These are phyloP conservation scores for Lampris megalopsis DNA, from an alignment of 2,113 vertebrate genomes.

Conservation along the genomic window DNA sequence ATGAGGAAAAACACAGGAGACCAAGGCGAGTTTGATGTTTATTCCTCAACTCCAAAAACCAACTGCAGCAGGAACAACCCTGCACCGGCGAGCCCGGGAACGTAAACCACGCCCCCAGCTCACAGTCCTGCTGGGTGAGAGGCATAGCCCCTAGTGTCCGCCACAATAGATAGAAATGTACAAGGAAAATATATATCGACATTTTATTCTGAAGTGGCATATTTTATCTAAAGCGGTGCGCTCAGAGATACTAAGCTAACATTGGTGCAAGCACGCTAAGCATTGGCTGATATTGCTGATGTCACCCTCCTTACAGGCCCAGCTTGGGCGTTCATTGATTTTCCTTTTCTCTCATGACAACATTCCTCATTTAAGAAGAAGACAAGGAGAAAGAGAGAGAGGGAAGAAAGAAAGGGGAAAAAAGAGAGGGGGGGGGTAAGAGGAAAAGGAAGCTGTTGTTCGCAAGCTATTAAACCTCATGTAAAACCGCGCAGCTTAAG, in stretches of 20 bases:
- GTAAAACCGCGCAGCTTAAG: conserved; percentile 63
- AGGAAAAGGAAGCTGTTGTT: conserved; percentile 52
- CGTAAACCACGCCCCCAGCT: too few species aligned
- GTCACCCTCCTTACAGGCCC: conserved; percentile 68
- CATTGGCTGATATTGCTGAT: conserved; percentile 51
- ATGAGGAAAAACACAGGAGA: too few species aligned
- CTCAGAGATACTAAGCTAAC: conserved; percentile 12
- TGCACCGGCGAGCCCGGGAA: too few species aligned
- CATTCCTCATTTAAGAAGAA: conserved; percentile 54
- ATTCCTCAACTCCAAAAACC: too few species aligned
- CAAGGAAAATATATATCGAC: too few species aligned
- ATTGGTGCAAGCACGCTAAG: conserved; percentile 30
- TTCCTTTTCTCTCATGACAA: conserved; percentile 67
- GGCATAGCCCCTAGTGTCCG: too few species aligned
- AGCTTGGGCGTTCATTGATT: conserved; percentile 67
- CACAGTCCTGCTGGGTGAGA: too few species aligned
- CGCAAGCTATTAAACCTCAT: conserved; percentile 64
- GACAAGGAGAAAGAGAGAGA: not conserved
- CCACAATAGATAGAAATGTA: too few species aligned
- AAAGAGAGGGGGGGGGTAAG: conserved; percentile 13
- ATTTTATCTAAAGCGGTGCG: conserved; percentile 2
- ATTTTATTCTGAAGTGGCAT: too few species aligned
- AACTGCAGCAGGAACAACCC: too few species aligned
- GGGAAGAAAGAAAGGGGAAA: not conserved
- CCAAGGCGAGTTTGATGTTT: too few species aligned